Evolutionary conservation across 2,888 invertebrate genomes (phyloP), one percentile per base, ranked within the genome.

Genomic region (Cheilosia variabilis): DNA sequence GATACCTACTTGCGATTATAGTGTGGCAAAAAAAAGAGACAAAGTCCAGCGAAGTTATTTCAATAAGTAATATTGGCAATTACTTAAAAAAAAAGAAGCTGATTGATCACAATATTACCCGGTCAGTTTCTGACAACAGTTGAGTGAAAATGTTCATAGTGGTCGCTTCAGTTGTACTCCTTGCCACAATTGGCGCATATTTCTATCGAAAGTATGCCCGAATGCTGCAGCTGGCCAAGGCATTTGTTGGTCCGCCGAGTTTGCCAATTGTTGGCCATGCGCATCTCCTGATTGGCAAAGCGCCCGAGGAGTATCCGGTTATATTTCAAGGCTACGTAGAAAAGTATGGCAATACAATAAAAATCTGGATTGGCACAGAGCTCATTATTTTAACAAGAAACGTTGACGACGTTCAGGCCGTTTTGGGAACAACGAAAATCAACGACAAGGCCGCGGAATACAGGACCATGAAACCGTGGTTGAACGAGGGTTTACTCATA

Each of bases 391-490:
- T 92, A 0, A 89, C 89, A 68, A 41, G 9, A 19, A 88, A 91
- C 86, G 82, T 90, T 2, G 92, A 92, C 24, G 5, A 5, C 24
- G 1, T 24, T 24, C 24, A 24, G 80, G 77, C 87, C 1, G 71
- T 92, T 0, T 73, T 92, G 37, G 81, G 88, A 47, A 89, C 89
- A 4, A 93, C 94, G 24, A 24, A 24, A 24, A 45, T 91, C 62
- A 91, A 90, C 68, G 93, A 94, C 52, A 95, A 95, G 90, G 93
- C 93, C 1, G 90, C 89, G 31, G 93, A 93, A 0, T 94, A 94
- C 88, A 89, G 90, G 3, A 77, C 22, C 55, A 88, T 62, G 66
- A 31, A 15, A n/a, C 87, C 88, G 6, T 90, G 90, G 90, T 86
- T 90, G 1, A 88, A 88, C 24, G 89, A 89, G 27, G 90, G 90